Conservation (phyloP, 2,888 invertebrate species). For the Aphodius sticticus region DNA sequence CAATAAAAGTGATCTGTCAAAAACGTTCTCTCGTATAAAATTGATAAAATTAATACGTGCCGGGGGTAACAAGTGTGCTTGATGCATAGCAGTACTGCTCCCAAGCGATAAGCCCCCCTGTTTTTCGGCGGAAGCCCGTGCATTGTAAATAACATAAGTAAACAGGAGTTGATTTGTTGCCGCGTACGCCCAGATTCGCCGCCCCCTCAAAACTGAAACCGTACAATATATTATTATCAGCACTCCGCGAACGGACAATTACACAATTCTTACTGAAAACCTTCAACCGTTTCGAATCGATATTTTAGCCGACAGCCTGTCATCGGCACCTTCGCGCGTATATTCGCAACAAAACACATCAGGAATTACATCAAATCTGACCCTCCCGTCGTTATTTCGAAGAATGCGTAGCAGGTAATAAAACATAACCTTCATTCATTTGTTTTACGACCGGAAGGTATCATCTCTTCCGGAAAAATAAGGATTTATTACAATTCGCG, state of each 20-base stretch:
- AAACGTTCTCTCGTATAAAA: neutral
- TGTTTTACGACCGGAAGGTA: neutral
- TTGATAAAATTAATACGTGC: constrained; percentile 4
- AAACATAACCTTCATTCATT: constrained; percentile 4
- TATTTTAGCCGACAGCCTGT: neutral
- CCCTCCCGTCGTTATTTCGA: neutral
- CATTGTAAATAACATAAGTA: neutral
- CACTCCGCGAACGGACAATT: neutral
- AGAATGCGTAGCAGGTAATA: neutral
- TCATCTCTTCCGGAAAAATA: neutral
- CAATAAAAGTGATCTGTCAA: constrained; percentile 4
- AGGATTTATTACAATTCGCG: neutral
- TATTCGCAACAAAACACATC: neutral
- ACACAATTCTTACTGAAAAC: neutral
- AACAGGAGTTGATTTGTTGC: neutral
- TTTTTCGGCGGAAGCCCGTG: neutral
- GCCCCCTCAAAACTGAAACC: neutral
- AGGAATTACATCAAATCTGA: neutral
- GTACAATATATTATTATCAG: neutral
- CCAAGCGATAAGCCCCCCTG: neutral
- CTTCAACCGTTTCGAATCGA: neutral
- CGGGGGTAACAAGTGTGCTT: neutral
- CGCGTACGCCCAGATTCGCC: neutral
- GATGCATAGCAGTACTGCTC: neutral
- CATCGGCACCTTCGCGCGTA: neutral